These are phyloP conservation scores for Rhynchotus rufescens DNA, from an alignment of 2,797 vertebrate genomes.

Conservation along the genomic window DNA sequence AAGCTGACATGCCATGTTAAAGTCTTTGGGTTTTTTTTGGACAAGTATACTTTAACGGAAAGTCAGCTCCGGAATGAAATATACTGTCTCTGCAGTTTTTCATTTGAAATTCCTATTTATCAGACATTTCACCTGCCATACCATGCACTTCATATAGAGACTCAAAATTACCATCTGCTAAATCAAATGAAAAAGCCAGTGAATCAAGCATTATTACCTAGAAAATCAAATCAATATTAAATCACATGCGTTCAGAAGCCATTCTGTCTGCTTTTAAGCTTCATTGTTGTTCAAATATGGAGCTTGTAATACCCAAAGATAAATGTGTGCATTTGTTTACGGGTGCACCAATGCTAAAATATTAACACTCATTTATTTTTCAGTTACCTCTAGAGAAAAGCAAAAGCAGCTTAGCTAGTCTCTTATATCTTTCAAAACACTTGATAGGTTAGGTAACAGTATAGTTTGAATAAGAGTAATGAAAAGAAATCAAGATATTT, in stretches of 20 bases:
- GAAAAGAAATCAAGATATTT: not conserved
- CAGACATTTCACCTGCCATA: not conserved
- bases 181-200: constrained; percentile 14
- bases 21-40: not conserved
- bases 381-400: not conserved
- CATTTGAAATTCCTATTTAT: constrained; percentile 12
- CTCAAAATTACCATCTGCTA: not conserved
- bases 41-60: not conserved
- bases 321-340: not conserved
- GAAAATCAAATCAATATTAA: constrained; percentile 34
- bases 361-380: not conserved
- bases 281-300: not conserved
- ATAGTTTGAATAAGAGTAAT: not conserved
- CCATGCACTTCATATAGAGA: not conserved
- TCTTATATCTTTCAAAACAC: not conserved
- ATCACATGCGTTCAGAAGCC: not conserved
- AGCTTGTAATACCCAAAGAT: not conserved
- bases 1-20: not conserved
- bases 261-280: not conserved
- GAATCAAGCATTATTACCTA: not conserved
- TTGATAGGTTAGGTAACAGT: not conserved
- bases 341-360: not conserved
- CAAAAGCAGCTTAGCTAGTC: not conserved
- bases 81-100: not conserved
- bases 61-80: not conserved